A percentile compares a stretch with the other conserved stretches of the same genome.
Conservation (phyloP, 2,888 invertebrate genomes). For the Trichacis sp. region DNA sequence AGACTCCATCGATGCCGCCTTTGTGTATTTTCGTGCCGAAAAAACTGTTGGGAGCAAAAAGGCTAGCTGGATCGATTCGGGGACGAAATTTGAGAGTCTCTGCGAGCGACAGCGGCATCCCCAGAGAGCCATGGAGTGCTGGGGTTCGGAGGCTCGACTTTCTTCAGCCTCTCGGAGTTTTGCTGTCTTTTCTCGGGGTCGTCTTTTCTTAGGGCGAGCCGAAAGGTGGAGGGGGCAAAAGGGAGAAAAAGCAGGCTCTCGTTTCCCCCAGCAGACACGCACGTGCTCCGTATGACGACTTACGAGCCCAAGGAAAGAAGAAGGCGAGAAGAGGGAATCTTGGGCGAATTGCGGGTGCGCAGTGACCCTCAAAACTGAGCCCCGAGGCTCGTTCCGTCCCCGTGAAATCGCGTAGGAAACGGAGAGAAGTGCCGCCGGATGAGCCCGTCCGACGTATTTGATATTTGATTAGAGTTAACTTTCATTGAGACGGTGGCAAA, state of each 20-base stretch:
- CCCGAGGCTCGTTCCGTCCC: slow-evolving; percentile 30
- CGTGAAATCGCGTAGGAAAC: slow-evolving; percentile 26
- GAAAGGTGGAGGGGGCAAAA: background rate
- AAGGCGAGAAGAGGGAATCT: slow-evolving; percentile 9
- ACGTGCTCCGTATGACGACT: slow-evolving; percentile 7
- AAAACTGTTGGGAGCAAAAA: slow-evolving; percentile 17
- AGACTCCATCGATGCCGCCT: too few relatives aligned
- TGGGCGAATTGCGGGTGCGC: slow-evolving; percentile 51
- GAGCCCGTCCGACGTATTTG: slow-evolving; percentile 45
- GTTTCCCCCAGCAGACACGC: background rate
- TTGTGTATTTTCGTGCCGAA: background rate
- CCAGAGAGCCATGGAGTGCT: slow-evolving; percentile 39
- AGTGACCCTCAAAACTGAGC: slow-evolving; percentile 53
- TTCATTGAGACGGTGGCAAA: slow-evolving; percentile 39
- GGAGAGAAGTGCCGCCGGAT: slow-evolving; percentile 26
- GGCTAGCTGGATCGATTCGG: slow-evolving; percentile 28
- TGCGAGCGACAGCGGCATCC: slow-evolving; percentile 31
- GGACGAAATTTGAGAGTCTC: slow-evolving; percentile 39
- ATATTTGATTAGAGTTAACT: slow-evolving; percentile 61
- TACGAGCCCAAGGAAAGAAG: background rate
- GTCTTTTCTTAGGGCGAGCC: slow-evolving; percentile 25
- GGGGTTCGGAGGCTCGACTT: slow-evolving; percentile 18
- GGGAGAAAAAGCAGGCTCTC: slow-evolving; percentile 18
- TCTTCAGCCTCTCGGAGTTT: slow-evolving; percentile 12
- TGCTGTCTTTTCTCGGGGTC: slow-evolving; percentile 27